Percentiles rank a stretch among this genome's conserved stretches.
Evolutionary conservation across 2,797 vertebrate genomes (phyloP).

Genomic region (Coregonus sp.): DNA sequence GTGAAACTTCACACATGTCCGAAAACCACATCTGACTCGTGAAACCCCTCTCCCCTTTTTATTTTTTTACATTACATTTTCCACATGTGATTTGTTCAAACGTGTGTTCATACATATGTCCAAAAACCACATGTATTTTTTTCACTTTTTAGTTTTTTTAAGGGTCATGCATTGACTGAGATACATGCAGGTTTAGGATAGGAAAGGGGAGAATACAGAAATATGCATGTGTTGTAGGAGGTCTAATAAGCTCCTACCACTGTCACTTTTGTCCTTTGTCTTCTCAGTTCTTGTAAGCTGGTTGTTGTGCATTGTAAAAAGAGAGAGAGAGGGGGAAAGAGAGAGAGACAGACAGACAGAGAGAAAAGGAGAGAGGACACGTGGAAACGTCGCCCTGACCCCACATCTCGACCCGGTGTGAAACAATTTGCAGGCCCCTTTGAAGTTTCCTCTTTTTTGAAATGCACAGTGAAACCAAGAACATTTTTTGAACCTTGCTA

Average conservation of each 20-base stretch:
- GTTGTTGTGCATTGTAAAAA: neutral
- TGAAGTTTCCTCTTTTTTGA: neutral
- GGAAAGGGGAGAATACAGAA: neutral
- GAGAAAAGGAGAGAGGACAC: neutral
- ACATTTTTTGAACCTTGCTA: neutral
- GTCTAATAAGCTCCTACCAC: neutral
- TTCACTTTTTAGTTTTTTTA: no score
- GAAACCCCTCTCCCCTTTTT: no score
- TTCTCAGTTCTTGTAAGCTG: neutral
- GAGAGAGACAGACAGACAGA: neutral
- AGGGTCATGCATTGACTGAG: neutral
- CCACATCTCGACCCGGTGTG: neutral
- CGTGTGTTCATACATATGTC: no score
- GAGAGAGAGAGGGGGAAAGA: neutral
- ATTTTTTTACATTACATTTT: no score
- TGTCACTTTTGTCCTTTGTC: neutral
- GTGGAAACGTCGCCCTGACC: neutral
- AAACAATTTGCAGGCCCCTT: neutral
- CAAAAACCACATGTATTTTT: no score
- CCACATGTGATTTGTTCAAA: no score
- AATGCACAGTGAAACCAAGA: neutral
- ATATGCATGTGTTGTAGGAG: neutral
- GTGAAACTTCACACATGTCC: no score
- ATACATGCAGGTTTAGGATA: neutral
- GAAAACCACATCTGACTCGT: no score